Evolutionary conservation across 2,888 invertebrate genomes (phyloP), one percentile per base, ranked within the genome.

Genomic region (Stenodema calcarata): DNA sequence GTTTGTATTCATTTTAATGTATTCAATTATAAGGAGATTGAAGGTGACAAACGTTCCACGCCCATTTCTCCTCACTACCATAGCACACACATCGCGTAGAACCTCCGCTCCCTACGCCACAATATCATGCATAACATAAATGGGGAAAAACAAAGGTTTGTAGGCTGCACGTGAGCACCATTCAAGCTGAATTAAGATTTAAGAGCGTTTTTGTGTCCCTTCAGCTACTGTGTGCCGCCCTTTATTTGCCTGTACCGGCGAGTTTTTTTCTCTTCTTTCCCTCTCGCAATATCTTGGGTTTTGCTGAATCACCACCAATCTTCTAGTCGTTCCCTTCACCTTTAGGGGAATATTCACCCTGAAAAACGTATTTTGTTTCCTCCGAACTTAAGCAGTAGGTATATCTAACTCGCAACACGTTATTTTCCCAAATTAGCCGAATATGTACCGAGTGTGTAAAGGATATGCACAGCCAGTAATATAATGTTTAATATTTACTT

Each of bases 91-190:
- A 23, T 30, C 54, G 54, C 35, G 50, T 50, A 50, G 16, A 16
- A n/a, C 50, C 50, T 11, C 62, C 18, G 62, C 62, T 35, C 23
- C 44, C 78, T 18, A 23, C 27, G 47, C 78, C 27, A 78, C 78
- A 78, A 44, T 78, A 78, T 78, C 78, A 78, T 78, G 44, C 78
- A 78, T 78, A 78, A 78, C 78, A 78, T 78, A 78, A 78, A 78
- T 44, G 78, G 44, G 78, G 44, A 78, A 78, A 44, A 78, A 42
- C 23, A 9, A 14, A 41, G 73, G 73, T 78, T 78, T 78, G 82
- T 69, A 35, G 41, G 69, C 30, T 81, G 81, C 62, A 81, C 81
- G 69, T 69, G 82, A 69, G 62, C 62, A 35, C 82, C 82, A 50
- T 80, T 80, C 54, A 50, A 11, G 41, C 62, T 82, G 82, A 35